Evolutionary conservation across 2,113 vertebrate species (phyloP).

Genomic region (Aegypius monachus): DNA sequence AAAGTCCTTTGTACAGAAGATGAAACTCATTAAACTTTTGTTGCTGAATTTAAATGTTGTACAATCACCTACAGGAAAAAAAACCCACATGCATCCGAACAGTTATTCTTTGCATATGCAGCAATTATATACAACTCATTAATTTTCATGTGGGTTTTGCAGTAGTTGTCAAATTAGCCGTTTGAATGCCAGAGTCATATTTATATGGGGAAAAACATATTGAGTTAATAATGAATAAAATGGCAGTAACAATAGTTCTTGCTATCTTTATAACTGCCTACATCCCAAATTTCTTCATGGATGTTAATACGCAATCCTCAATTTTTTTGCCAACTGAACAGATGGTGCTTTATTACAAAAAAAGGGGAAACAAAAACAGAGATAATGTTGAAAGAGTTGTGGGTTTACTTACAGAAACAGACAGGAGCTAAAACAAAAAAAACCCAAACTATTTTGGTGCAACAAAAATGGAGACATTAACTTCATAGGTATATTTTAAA

Average conservation of each 20-base stretch:
- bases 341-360: background rate
- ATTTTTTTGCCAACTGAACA: background rate
- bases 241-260: background rate
- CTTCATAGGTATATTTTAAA: background rate
- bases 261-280: background rate
- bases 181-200: conserved; percentile 6
- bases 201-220: background rate
- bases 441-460: background rate
- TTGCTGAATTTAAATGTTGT: background rate
- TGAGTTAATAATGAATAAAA: conserved; percentile 19
- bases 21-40: background rate
- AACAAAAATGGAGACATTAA: background rate
- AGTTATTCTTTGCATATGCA: background rate
- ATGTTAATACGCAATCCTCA: background rate
- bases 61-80: background rate
- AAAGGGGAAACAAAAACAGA: background rate
- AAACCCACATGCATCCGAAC: background rate
- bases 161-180: conserved; percentile 17
- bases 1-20: background rate
- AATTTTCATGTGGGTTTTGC: background rate
- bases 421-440: background rate
- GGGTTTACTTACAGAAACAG: background rate
- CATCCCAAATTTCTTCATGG: background rate
- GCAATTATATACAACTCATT: background rate
- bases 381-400: background rate